Conservation (phyloP, 2,888 invertebrate genomes). For the Criorhina ranunculi region DNA sequence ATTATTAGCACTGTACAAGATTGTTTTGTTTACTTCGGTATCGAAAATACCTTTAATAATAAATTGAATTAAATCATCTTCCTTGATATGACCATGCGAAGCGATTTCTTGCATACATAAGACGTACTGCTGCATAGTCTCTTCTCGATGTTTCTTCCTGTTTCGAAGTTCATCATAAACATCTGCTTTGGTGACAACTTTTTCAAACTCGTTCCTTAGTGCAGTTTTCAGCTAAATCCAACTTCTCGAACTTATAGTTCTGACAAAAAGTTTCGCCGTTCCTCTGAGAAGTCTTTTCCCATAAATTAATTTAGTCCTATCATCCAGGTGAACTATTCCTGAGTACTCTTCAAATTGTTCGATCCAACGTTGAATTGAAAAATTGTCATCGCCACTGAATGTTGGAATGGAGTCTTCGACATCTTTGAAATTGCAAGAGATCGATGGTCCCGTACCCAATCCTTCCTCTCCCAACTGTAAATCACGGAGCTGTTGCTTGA, state of each 20-base stretch:
- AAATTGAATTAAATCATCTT: slow-evolving; percentile 12
- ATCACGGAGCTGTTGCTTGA: too few species aligned
- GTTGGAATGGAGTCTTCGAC: too few species aligned
- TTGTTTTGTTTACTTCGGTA: slow-evolving; percentile 6
- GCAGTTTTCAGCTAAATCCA: background rate
- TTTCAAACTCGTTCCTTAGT: background rate
- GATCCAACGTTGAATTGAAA: too few species aligned
- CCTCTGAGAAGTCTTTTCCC: too few species aligned
- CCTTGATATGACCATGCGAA: background rate
- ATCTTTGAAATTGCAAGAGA: too few species aligned
- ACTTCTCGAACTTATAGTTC: background rate
- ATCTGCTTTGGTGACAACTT: background rate
- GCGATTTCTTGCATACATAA: slow-evolving; percentile 5
- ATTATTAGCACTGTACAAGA: slow-evolving; percentile 7
- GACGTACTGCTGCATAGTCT: slow-evolving; percentile 19
- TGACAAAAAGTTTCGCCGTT: too few species aligned
- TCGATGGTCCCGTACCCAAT: too few species aligned
- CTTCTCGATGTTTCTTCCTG: background rate
- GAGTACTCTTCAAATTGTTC: too few species aligned
- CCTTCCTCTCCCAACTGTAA: too few species aligned
- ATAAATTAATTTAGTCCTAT: too few species aligned
- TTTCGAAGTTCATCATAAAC: background rate
- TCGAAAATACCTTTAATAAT: slow-evolving; percentile 9
- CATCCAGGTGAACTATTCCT: too few species aligned
- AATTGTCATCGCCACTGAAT: too few species aligned